Percentiles rank a stretch among this genome's conserved stretches.
Evolutionary conservation across 2,797 vertebrate genomes (phyloP).

Genomic region (Acropternis orthonyx): DNA sequence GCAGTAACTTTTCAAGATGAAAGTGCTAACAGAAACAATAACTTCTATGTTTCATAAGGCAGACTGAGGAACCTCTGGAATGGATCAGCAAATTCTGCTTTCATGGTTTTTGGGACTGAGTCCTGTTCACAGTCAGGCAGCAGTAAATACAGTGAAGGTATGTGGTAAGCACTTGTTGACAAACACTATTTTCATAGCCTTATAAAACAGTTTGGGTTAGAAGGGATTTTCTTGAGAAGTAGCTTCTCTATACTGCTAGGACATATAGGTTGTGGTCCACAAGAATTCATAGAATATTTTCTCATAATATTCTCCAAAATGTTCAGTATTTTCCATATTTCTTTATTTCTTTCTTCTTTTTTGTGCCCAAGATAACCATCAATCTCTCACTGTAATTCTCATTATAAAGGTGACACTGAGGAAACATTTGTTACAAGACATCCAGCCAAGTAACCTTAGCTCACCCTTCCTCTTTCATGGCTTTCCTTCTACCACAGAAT

Average conservation of each 20-base stretch:
- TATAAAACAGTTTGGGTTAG: not conserved
- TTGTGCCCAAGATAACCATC: not conserved
- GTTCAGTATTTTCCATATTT: not conserved
- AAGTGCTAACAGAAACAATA: not conserved
- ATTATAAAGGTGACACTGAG: not conserved
- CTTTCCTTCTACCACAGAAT: not conserved
- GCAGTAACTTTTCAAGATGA: not conserved
- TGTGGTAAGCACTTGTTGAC: not conserved
- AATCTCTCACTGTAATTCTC: not conserved
- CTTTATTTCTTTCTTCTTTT: not conserved
- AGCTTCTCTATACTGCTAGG: not conserved
- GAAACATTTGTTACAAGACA: not conserved
- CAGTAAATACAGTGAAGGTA: not conserved
- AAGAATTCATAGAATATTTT: not conserved
- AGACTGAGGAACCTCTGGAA: not conserved
- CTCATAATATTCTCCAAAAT: not conserved
- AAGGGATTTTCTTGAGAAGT: not conserved
- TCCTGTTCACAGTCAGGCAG: not conserved
- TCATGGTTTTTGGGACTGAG: not conserved
- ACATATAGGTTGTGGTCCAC: not conserved
- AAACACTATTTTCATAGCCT: not conserved
- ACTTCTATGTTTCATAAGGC: not conserved
- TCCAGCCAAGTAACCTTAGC: conserved; percentile 17
- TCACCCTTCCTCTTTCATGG: conserved; percentile 26
- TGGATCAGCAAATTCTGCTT: not conserved